Evolutionary conservation across 30 jellyfish, hydroid and myxozoan genomes (phyloP), one percentile per base, ranked within the genome.

Genomic region (Aurelia coerulea): DNA sequence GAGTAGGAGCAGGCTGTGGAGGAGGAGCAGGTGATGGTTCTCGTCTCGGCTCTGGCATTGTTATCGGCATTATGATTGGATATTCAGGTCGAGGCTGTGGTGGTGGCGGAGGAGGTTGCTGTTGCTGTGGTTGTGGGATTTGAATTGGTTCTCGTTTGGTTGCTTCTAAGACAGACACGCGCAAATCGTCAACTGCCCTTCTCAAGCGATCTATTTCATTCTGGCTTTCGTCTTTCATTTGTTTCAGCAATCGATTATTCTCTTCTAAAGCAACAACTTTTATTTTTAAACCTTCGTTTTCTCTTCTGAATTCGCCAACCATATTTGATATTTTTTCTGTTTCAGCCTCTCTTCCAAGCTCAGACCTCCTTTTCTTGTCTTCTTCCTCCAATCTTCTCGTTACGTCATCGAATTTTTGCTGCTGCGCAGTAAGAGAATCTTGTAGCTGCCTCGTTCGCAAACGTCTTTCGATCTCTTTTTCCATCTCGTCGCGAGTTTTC

Each of bases 161-260:
- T 51, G 84, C 58, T 33, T 80, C 98, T 13, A 80, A n/a, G 17
- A 86, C 74, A 42, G 90, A 56, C 3, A 74, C 46, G 49, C 91
- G 79, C 10, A 94, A 83, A 32, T 94, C 98, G n/a, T 84, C 97
- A 58, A 94, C 86, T 10, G 97, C 88, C 42, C 88, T 75, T 69
- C 97, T 70, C 29, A 94, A 63, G 8, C 98, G 87, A 16, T 94
- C 98, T 14, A 94, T 85, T 76, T 94, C 98, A 10, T 76, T 77
- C 42, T 94, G 98, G 60, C 97, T 97, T 80, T 94, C 98, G 12
- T 88, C 93, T 74, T 94, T 94, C 86, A 94, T 68, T 54, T 89
- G 85, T 33, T 89, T 94, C 81, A 94, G 74, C 34, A 88, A 46
- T 9, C 69, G 83, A 56, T 94, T 94, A 74, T 88, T 94, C 16